Base-by-base conservation (phyloP, 2,113 vertebrate genomes). In the Oxyruncus cristatus region DNA sequence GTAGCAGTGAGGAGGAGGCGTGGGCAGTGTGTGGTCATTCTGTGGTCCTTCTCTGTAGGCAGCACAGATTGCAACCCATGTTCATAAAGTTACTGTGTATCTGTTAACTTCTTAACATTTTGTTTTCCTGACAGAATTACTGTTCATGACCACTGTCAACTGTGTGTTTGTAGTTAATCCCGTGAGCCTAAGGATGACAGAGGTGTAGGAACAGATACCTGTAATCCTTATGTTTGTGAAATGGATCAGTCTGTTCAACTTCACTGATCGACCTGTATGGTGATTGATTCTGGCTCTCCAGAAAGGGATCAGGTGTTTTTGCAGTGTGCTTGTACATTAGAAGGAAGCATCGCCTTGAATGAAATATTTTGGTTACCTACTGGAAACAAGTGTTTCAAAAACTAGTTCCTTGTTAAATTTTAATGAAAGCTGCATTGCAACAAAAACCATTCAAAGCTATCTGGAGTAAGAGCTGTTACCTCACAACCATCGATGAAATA, bases 131-230 rank as follows among this genome's bases (percentile, higher is more conserved):
- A 14, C 9, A 8, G 47, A 49, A 49, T 26, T 49, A 26, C 23
- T 49, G 47, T 20, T 5, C 4, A 0, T n/a, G 46, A 50, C 26
- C 6, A 2, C 35, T 22, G 14, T 39, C 65, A 47, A 0, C 41
- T 11, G 1, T 2, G 2, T 0, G 0, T n/a, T 18, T 15, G 28
- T 19, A 14, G 39, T 47, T 47, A 22, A 41, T 23, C 21, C 35
- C 21, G 39, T 27, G 44, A 76, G 17, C 23, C 21, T 47, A 9
- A 19, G 53, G 23, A 28, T 46, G 39, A 9, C 1, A 14, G 32
- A 50, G 26, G 32, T 49, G 32, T 28, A 42, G 17, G 39, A 59
- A 3, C 39, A 23, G 39, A 26, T 24, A 8, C 33, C 35, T 19
- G 19, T 17, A 0, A 6, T 32, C 63, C 15, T 23, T 13, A 33